phyloP scores from a whole-genome alignment of 2,113 vertebrate species.

The Bos javanicus region DNA sequence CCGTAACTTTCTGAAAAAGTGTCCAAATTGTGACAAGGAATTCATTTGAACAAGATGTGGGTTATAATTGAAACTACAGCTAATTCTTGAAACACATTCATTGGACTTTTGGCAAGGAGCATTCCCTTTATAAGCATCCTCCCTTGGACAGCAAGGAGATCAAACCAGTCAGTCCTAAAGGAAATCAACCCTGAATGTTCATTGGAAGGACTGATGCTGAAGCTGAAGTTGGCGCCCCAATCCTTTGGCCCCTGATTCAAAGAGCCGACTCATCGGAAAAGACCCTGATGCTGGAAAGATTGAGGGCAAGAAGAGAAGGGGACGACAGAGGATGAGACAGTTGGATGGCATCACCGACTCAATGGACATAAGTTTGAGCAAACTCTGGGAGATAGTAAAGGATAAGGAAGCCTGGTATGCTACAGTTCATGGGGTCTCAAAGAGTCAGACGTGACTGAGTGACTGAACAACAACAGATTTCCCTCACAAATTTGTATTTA shows the following conservation, averaged over 20 bases:
- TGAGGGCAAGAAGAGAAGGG: not conserved
- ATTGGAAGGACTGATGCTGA: not conserved
- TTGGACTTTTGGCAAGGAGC: not conserved
- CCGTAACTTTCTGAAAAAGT: not conserved
- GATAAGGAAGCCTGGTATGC: not conserved
- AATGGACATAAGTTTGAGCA: not conserved
- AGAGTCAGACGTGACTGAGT: not conserved
- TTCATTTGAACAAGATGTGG: not conserved
- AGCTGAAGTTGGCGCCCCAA: not conserved
- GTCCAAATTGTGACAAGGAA: not conserved
- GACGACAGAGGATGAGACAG: not conserved
- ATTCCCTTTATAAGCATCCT: not conserved
- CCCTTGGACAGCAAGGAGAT: not conserved
- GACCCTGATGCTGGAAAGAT: not conserved
- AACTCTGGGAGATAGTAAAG: not conserved
- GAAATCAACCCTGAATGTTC: not conserved
- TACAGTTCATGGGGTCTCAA: not conserved
- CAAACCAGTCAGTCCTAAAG: not conserved
- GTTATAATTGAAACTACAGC: not conserved
- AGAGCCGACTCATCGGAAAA: not conserved
- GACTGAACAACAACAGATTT: not conserved
- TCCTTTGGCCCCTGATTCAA: not conserved
- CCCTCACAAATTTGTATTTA: not conserved
- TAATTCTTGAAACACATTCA: not conserved
- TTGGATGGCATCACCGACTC: not conserved